phyloP scores from a whole-genome alignment of 2,797 vertebrate species.

The Morelia viridis region DNA sequence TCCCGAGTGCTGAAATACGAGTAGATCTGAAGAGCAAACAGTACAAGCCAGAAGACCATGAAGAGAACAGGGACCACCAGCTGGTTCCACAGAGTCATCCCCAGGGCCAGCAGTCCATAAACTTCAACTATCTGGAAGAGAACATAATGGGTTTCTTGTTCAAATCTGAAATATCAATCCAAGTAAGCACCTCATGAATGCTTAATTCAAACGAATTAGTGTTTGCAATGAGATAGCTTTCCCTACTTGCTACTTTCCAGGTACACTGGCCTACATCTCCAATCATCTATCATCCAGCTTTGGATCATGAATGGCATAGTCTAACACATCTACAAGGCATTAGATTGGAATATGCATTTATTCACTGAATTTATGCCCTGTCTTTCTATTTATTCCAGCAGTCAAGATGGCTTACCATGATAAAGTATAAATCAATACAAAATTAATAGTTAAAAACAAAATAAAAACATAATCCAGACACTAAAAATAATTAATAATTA shows the following conservation, averaged over 20 bases:
- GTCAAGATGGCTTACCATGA: neutral
- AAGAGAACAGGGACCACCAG: constrained; percentile 96
- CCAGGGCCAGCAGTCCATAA: constrained; percentile 92
- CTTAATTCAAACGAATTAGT: neutral
- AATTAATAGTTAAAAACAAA: neutral
- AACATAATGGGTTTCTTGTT: neutral
- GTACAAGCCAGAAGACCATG: constrained; percentile 98
- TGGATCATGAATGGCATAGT: neutral
- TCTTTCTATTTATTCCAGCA: neutral
- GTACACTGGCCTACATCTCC: neutral
- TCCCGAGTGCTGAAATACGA: constrained; percentile 97
- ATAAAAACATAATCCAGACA: neutral
- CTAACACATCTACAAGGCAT: neutral
- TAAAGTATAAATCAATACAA: neutral
- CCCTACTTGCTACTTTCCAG: neutral
- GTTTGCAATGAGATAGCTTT: neutral
- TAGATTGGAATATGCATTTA: neutral
- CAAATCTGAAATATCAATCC: neutral
- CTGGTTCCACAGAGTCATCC: constrained; percentile 99
- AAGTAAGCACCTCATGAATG: neutral
- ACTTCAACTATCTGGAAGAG: constrained; percentile 91
- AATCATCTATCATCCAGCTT: neutral
- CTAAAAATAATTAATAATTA: neutral
- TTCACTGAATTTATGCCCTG: neutral
- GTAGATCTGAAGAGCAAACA: constrained; percentile 97